Evolutionary conservation across 2,888 invertebrate species (phyloP).

Genomic region (Gymnoscelis rufifasciata): DNA sequence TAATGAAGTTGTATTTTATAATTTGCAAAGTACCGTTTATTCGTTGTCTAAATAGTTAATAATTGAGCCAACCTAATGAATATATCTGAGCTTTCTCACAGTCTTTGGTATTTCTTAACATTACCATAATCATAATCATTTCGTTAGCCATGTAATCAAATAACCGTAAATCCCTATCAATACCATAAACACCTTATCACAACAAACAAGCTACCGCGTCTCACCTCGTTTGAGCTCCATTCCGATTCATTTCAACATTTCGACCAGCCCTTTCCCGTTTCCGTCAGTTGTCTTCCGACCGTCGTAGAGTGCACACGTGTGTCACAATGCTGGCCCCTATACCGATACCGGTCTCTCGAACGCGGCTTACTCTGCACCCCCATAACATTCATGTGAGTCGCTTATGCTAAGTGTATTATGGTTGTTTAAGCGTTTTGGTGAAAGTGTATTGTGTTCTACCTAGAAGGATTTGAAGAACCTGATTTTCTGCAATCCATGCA

Average conservation of each 20-base stretch:
- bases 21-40: too few relatives aligned
- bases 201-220: slow-evolving; percentile 17
- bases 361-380: slow-evolving; percentile 64
- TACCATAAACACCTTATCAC: slow-evolving; percentile 18
- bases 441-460: slow-evolving; percentile 13
- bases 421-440: neutral
- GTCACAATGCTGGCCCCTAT: slow-evolving; percentile 52
- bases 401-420: neutral
- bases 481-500: slow-evolving; percentile 65
- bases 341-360: slow-evolving; percentile 63
- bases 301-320: slow-evolving; percentile 43
- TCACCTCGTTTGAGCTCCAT: slow-evolving; percentile 5
- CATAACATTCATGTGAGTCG: slow-evolving; percentile 70
- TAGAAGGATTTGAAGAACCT: slow-evolving; percentile 56
- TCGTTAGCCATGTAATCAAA: neutral
- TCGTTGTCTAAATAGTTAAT: too few relatives aligned
- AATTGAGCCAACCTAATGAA: too few relatives aligned
- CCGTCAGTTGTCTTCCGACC: slow-evolving; percentile 29
- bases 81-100: too few relatives aligned
- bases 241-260: slow-evolving; percentile 2
- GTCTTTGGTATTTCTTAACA: neutral
- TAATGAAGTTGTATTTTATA: too few relatives aligned
- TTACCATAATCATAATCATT: neutral
- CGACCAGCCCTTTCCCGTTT: slow-evolving; percentile 6
- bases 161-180: slow-evolving; percentile 5